phyloP scores from a whole-genome alignment of 2,888 invertebrate genomes.

The Entomobrya proxima region DNA sequence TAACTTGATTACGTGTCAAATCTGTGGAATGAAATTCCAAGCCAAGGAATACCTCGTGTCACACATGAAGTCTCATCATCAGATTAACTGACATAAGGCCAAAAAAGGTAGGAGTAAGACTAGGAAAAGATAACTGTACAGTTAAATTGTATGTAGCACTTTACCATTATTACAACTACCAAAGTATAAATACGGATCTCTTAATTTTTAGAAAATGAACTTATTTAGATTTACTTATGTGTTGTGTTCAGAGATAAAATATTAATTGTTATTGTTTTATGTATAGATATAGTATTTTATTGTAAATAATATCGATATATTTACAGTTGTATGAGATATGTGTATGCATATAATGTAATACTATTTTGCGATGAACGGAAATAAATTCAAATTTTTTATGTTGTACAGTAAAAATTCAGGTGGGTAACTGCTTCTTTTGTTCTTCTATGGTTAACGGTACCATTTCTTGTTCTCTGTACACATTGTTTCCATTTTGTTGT shows the following conservation, averaged over 20 bases:
- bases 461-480: slow-evolving; percentile 45
- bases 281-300: no score
- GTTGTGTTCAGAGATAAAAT: slow-evolving; percentile 20
- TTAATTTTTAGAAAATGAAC: background rate
- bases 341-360: no score
- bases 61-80: slow-evolving; percentile 59
- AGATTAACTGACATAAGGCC: slow-evolving; percentile 40
- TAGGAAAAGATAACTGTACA: background rate
- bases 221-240: background rate
- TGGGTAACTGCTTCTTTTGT: background rate
- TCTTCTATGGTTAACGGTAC: slow-evolving; percentile 42
- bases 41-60: slow-evolving; percentile 44
- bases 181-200: slow-evolving; percentile 15
- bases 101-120: background rate
- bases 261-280: background rate
- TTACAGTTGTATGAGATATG: no score
- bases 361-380: background rate
- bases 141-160: background rate
- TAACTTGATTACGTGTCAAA: slow-evolving; percentile 39
- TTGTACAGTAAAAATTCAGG: background rate
- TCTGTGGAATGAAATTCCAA: slow-evolving; percentile 47
- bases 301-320: no score
- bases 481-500: slow-evolving; percentile 17
- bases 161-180: background rate
- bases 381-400: background rate